Conservation (phyloP, 1,140 invertebrate species). For the Druon quercuslanigerum region DNA sequence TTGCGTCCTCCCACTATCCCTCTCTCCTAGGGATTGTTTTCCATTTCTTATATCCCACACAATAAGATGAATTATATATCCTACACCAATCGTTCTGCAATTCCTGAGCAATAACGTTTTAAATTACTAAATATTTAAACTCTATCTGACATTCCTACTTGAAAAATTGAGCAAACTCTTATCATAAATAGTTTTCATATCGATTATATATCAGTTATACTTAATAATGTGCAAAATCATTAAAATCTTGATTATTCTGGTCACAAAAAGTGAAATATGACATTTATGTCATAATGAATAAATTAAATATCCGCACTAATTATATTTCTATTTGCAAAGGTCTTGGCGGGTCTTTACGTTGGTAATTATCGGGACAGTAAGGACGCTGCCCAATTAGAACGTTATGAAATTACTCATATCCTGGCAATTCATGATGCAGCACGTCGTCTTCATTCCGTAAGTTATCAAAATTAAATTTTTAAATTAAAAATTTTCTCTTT, state of each 20-base stretch:
- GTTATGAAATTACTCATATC: conserved; percentile 95
- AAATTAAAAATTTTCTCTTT: background rate
- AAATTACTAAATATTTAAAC: too few relatives aligned
- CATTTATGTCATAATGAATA: background rate
- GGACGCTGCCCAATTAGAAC: conserved; percentile 89
- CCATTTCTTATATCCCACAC: too few relatives aligned
- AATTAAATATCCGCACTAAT: background rate
- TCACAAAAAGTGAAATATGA: background rate
- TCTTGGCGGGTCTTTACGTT: conserved; percentile 90
- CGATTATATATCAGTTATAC: too few relatives aligned
- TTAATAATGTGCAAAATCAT: background rate
- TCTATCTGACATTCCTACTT: too few relatives aligned
- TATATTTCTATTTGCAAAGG: conserved; percentile 75
- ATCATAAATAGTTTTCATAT: too few relatives aligned
- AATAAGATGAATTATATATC: too few relatives aligned
- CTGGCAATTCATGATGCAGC: conserved; percentile 96
- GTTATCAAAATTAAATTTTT: conserved; percentile 59
- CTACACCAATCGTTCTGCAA: too few relatives aligned
- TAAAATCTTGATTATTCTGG: background rate
- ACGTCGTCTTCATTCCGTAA: conserved; percentile 87
- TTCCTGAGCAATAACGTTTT: too few relatives aligned
- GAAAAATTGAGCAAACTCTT: too few relatives aligned
- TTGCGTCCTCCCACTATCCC: too few relatives aligned
- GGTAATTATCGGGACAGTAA: conserved; percentile 95
- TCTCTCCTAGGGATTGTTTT: too few relatives aligned